A percentile compares a stretch with the other conserved stretches of the same genome.
Conservation (phyloP, 2,797 vertebrate species). For the Hephaestus fuliginosus region DNA sequence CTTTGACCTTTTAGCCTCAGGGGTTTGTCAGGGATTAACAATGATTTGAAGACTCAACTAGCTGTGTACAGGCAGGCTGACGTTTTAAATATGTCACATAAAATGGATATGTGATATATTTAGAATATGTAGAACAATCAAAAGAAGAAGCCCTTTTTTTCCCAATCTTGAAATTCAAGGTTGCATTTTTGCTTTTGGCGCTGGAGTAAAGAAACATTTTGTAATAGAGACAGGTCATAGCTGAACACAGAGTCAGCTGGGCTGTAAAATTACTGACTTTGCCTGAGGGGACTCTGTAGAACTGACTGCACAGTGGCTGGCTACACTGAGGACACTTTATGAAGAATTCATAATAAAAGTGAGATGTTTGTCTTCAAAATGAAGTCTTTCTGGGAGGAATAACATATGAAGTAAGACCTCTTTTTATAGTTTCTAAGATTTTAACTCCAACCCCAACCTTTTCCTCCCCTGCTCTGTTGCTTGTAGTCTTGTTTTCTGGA, state of each 20-base stretch:
- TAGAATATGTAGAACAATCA: background rate
- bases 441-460: slow-evolving; percentile 38
- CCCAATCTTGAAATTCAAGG: background rate
- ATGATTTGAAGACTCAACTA: background rate
- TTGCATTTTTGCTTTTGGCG: slow-evolving; percentile 3
- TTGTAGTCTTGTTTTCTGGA: slow-evolving; percentile 33
- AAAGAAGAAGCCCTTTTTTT: background rate
- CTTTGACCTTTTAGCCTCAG: slow-evolving; percentile 34
- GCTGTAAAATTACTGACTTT: background rate
- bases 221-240: background rate
- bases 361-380: background rate
- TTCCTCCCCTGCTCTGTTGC: slow-evolving; percentile 7
- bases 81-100: background rate
- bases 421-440: slow-evolving; percentile 16
- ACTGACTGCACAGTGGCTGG: background rate
- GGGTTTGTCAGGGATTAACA: background rate
- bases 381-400: background rate
- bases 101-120: background rate
- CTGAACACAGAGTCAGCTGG: slow-evolving; percentile 8
- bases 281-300: background rate
- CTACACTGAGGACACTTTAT: background rate
- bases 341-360: background rate
- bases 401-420: background rate
- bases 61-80: background rate
- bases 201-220: background rate